Evolutionary conservation across 2,888 invertebrate species (phyloP).

Genomic region (Syritta pipiens): DNA sequence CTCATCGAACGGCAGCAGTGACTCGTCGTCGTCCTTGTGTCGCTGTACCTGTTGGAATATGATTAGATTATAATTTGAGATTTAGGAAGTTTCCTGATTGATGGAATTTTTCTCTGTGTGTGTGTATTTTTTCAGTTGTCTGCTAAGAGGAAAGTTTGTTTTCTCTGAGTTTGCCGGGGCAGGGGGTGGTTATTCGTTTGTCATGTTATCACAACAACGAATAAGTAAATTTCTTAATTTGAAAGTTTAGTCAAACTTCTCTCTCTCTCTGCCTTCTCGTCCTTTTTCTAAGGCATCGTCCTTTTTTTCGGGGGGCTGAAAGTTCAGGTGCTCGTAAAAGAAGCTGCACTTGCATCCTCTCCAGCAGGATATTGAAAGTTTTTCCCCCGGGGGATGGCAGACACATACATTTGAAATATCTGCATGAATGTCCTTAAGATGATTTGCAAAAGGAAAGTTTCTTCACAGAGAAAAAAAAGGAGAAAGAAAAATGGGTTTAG

Average conservation of each 20-base stretch:
- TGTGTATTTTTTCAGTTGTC: no score
- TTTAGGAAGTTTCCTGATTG: conserved; percentile 40
- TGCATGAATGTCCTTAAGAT: conserved; percentile 59
- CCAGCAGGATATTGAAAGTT: conserved; percentile 45
- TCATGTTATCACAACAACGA: conserved; percentile 39
- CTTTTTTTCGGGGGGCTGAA: neutral
- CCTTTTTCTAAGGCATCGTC: neutral
- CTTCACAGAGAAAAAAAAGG: conserved; percentile 9
- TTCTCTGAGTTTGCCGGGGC: neutral
- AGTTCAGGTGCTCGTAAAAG: conserved; percentile 16
- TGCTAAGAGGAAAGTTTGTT: conserved; percentile 26
- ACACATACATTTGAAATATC: conserved; percentile 33
- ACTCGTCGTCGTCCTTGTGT: neutral
- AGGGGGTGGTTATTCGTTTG: conserved; percentile 14
- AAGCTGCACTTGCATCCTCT: conserved; percentile 20
- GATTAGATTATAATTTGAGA: conserved; percentile 38
- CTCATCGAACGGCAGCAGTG: conserved; percentile 22
- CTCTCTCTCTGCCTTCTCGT: neutral
- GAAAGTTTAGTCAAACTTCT: conserved; percentile 50
- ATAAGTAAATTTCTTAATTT: conserved; percentile 61
- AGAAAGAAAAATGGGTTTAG: conserved; percentile 1
- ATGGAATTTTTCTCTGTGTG: conserved; percentile 8
- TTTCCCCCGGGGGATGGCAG: neutral
- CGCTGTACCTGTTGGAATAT: conserved; percentile 3
- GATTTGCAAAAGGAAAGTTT: conserved; percentile 47